These are phyloP conservation scores for Ochropleura plecta DNA, from an alignment of 2,888 invertebrate genomes.

Conservation along the genomic window DNA sequence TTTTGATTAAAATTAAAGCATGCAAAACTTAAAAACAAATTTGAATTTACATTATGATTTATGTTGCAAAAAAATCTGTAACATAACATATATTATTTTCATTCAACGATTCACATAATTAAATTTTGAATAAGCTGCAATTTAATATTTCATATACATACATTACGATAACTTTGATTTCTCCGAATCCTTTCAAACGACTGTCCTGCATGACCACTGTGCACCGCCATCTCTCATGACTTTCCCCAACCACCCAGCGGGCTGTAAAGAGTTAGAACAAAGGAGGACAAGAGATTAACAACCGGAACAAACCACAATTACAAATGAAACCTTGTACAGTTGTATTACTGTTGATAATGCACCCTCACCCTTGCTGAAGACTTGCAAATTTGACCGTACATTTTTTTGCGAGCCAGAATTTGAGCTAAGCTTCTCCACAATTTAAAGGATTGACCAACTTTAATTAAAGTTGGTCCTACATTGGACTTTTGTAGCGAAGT, in stretches of 20 bases:
- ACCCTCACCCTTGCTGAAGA: conserved; percentile 22
- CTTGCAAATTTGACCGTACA: conserved; percentile 37
- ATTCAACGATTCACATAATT: no score
- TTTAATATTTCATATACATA: no score
- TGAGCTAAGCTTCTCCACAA: conserved; percentile 14
- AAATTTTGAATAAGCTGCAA: no score
- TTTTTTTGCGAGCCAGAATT: conserved; percentile 43
- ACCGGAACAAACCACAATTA: conserved; percentile 67
- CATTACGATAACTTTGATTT: no score
- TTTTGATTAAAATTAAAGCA: no score
- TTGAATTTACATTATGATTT: no score
- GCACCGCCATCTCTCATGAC: conserved; percentile 39
- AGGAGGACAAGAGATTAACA: conserved; percentile 56
- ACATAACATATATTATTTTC: no score
- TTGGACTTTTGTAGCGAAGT: conserved; percentile 9
- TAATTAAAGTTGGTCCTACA: conserved; percentile 45
- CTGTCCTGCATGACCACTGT: neutral
- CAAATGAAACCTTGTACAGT: conserved; percentile 58
- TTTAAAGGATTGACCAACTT: conserved; percentile 38
- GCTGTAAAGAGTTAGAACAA: conserved; percentile 65
- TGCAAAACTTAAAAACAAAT: no score
- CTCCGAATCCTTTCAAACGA: neutral
- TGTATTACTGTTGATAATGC: conserved; percentile 57
- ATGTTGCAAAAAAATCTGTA: no score
- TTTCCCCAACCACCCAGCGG: conserved; percentile 22